Conservation (phyloP, 1,140 invertebrate species). For the Nilaparvata lugens region DNA sequence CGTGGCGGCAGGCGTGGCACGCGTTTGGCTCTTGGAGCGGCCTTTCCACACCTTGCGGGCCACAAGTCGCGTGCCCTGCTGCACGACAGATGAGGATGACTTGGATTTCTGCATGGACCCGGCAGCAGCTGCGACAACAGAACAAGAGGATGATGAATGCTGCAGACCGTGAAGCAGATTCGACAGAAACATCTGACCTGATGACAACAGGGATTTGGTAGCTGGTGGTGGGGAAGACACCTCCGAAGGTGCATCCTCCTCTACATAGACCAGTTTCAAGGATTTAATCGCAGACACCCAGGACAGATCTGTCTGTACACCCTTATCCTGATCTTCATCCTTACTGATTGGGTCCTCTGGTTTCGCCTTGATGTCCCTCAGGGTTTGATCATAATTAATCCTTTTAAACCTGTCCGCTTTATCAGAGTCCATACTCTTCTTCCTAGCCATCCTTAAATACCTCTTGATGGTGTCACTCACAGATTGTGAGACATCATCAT, state of each 20-base stretch:
- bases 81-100: slow-evolving; percentile 74
- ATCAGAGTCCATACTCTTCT: slow-evolving; percentile 71
- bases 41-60: slow-evolving; percentile 74
- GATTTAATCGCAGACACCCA: slow-evolving; percentile 46
- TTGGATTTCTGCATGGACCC: slow-evolving; percentile 79
- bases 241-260: slow-evolving; percentile 28
- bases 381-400: slow-evolving; percentile 77
- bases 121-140: slow-evolving; percentile 26
- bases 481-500: slow-evolving; percentile 74
- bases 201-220: slow-evolving; percentile 34
- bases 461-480: slow-evolving; percentile 77
- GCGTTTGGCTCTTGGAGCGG: slow-evolving; percentile 66
- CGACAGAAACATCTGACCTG: slow-evolving; percentile 54
- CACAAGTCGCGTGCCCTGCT: slow-evolving; percentile 57
- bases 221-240: slow-evolving; percentile 35
- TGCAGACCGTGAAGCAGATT: slow-evolving; percentile 50
- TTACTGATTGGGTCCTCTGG: slow-evolving; percentile 61
- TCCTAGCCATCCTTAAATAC: slow-evolving; percentile 72
- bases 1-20: slow-evolving; percentile 38
- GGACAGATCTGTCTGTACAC: slow-evolving; percentile 60
- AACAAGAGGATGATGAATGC: slow-evolving; percentile 30
- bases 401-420: slow-evolving; percentile 73
- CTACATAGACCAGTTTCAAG: slow-evolving; percentile 31
- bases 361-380: slow-evolving; percentile 73
- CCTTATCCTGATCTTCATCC: slow-evolving; percentile 58